Conservation (phyloP, 2,797 vertebrate species). For the Kryptopterus vitreolus region DNA sequence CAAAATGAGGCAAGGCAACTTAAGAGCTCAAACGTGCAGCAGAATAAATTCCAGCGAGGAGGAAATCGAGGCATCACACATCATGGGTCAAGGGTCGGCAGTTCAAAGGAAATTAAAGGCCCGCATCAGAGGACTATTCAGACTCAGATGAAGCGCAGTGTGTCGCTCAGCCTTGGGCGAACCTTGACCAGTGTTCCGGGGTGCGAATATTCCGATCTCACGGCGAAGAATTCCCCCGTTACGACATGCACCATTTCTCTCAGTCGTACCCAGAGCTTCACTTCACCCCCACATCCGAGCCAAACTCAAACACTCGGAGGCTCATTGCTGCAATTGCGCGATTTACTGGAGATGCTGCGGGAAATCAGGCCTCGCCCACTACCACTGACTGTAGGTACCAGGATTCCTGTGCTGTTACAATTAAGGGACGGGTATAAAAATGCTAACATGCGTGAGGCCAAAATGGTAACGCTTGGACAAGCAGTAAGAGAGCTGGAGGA, state of each 20-base stretch:
- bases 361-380: slow-evolving; percentile 63
- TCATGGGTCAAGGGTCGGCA: slow-evolving; percentile 2
- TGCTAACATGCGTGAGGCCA: not conserved
- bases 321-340: slow-evolving; percentile 60
- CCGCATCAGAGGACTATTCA: not conserved
- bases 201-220: slow-evolving; percentile 56
- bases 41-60: slow-evolving; percentile 4
- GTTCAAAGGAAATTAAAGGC: not conserved
- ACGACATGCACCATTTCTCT: slow-evolving; percentile 63
- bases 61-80: not conserved
- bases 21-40: not conserved
- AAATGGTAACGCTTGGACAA: slow-evolving; percentile 58
- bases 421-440: slow-evolving; percentile 13
- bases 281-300: slow-evolving; percentile 32
- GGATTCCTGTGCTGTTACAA: slow-evolving; percentile 69
- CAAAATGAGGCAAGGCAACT: not conserved
- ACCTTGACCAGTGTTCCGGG: slow-evolving; percentile 38
- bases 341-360: slow-evolving; percentile 70
- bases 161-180: not conserved
- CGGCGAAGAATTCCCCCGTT: slow-evolving; percentile 61
- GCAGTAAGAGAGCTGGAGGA: slow-evolving; percentile 71
- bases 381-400: slow-evolving; percentile 63
- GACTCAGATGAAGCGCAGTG: slow-evolving; percentile 31
- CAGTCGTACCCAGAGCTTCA: slow-evolving; percentile 59
- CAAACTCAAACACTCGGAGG: slow-evolving; percentile 37